These are phyloP conservation scores for Microtus agrestis DNA, from an alignment of 2,797 vertebrate genomes.

Conservation along the genomic window DNA sequence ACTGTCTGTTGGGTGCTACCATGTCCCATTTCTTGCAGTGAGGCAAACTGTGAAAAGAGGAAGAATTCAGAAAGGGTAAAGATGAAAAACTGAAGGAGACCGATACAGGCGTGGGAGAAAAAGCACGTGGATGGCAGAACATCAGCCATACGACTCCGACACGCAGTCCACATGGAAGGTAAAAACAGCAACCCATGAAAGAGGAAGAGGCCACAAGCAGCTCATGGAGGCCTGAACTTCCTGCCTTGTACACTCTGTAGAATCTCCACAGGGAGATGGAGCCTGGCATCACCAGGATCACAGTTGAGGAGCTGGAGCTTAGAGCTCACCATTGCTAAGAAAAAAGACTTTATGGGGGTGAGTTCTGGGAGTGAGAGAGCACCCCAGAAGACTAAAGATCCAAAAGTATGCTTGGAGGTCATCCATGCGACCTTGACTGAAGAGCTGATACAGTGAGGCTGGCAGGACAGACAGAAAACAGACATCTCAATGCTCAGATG, in stretches of 20 bases:
- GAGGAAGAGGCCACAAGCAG: not conserved
- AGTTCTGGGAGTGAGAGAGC: not conserved
- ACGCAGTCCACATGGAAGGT: not conserved
- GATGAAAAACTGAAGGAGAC: slow-evolving; percentile 39
- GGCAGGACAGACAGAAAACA: not conserved
- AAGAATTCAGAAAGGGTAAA: slow-evolving; percentile 52
- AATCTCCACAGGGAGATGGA: not conserved
- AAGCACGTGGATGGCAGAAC: not conserved
- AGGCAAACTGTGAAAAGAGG: slow-evolving; percentile 52
- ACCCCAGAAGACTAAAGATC: not conserved
- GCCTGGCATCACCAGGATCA: not conserved
- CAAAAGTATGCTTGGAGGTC: not conserved
- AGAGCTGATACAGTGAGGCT: not conserved
- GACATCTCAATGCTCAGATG: not conserved
- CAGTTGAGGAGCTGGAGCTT: not conserved
- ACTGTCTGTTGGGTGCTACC: not conserved
- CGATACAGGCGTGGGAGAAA: not conserved
- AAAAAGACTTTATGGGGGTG: not conserved
- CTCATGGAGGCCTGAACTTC: not conserved
- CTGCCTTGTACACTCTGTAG: not conserved
- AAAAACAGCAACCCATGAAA: not conserved
- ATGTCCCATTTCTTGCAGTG: slow-evolving; percentile 63
- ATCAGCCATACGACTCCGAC: not conserved
- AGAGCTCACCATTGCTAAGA: not conserved
- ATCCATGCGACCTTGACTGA: not conserved